Evolutionary conservation across 2,113 vertebrate species (phyloP), one percentile per base, ranked within the genome.

Genomic region (Anoplopoma fimbria): DNA sequence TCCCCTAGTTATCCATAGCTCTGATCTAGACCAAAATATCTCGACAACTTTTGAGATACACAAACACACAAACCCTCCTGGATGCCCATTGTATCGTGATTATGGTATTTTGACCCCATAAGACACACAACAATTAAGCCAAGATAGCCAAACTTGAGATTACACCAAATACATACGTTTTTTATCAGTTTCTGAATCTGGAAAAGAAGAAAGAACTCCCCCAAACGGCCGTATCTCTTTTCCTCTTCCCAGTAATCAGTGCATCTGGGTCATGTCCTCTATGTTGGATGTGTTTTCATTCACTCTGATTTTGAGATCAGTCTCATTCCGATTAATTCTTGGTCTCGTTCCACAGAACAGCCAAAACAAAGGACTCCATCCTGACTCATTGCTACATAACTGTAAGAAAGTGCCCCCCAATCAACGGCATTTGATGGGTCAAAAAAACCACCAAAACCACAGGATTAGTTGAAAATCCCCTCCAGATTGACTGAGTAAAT

Each of bases 401-500:
- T 21, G 27, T 15, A 40, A 31, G 36, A 55, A 9, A 79, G 78
- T 55, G 9, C 10, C 47, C 40, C 29, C 49, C 25, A 85, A 85
- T 87, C 45, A 83, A 36, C 31, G 29, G 23, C 9, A 79, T 76
- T 79, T 74, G 1, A 82, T 69, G 42, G 25, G 34, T 75, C 45
- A 81, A 75, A 84, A 84, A 89, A 33, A 77, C 47, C 45, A 75
- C 78, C 68, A 75, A 84, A 80, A 17, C 51, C 82, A 68, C 40
- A 49, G 84, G 70, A 82, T 91, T 83, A 87, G 31, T 63, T 71
- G 13, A 55, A 78, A 81, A 81, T 65, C 61, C 86, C 80, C 47
- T 13, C 45, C 49, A 12, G 68, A 82, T n/a, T 34, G 67, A 78
- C 63, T 61, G n/a, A 83, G 81, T 87, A 80, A 90, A 91, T 90